Conservation (phyloP, 2,888 invertebrate genomes). For the Eustalomyia histrio region DNA sequence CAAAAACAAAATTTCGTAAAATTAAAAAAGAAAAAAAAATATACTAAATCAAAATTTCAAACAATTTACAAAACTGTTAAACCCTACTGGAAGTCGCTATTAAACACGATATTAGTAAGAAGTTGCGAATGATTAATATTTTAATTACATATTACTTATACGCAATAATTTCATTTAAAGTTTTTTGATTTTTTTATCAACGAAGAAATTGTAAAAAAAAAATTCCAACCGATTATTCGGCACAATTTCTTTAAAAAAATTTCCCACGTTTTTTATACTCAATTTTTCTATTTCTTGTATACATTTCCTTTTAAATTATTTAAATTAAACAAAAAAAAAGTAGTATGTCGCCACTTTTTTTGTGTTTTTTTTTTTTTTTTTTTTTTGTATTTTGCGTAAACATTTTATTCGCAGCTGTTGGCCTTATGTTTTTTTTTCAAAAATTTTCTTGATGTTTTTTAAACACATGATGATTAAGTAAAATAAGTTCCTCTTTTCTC, state of each 20-base stretch:
- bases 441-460: neutral
- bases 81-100: no score
- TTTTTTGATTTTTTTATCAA: no score
- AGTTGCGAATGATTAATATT: no score
- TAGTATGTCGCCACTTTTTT: constrained; percentile 24
- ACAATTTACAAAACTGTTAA: no score
- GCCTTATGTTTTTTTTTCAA: constrained; percentile 6
- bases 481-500: neutral
- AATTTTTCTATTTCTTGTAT: neutral
- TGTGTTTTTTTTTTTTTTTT: constrained; percentile 34
- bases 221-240: neutral
- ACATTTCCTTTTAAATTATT: neutral
- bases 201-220: no score
- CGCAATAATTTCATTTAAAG: no score
- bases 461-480: constrained; percentile 10
- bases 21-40: no score
- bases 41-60: no score
- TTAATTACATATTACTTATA: no score
- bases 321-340: neutral
- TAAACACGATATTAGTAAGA: no score
- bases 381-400: constrained; percentile 18
- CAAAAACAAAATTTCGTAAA: no score
- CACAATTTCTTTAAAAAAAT: neutral
- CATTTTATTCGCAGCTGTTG: constrained; percentile 34
- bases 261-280: neutral